A percentile compares a stretch with the other conserved stretches of the same genome.
These are phyloP conservation scores for Microcebus griseorufus DNA, from an alignment of 2,113 vertebrate species.

Conservation along the genomic window DNA sequence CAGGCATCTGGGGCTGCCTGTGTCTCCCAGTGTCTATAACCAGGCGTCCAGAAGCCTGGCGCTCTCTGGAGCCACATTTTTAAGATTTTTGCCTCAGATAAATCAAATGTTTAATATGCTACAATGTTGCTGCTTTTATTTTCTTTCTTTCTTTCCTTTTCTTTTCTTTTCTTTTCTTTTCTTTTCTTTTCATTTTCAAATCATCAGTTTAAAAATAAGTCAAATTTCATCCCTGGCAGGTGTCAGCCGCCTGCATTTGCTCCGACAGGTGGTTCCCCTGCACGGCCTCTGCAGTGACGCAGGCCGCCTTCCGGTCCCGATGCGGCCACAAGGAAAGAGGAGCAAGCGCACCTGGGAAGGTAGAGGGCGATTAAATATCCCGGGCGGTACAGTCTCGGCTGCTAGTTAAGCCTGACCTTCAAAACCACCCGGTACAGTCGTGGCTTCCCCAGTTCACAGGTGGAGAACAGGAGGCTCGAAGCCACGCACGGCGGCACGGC, in stretches of 20 bases:
- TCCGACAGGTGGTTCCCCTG: rapidly evolving
- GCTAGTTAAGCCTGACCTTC: not conserved
- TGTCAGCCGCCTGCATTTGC: not conserved
- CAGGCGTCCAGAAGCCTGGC: not conserved
- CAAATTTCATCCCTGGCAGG: not conserved
- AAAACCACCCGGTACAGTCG: rapidly evolving
- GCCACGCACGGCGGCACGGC: rapidly evolving
- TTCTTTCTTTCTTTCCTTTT: too few relatives aligned
- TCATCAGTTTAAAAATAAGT: not conserved
- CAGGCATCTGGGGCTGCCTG: not conserved
- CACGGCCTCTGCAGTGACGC: not conserved
- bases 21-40: not conserved
- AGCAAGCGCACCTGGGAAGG: rapidly evolving
- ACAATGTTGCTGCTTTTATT: too few relatives aligned
- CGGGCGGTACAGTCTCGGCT: rapidly evolving
- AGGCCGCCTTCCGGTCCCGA: too few relatives aligned
- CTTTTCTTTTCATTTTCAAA: not conserved
- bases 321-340: not conserved
- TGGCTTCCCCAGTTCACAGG: not conserved
- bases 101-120: not conserved
- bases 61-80: not conserved
- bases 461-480: rapidly evolving
- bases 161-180: not conserved
- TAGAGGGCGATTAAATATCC: rapidly evolving
- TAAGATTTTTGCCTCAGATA: not conserved